Percentiles rank a stretch among this genome's conserved stretches.
Conservation (phyloP, 1,140 invertebrate species). For the Venturia canescens region DNA sequence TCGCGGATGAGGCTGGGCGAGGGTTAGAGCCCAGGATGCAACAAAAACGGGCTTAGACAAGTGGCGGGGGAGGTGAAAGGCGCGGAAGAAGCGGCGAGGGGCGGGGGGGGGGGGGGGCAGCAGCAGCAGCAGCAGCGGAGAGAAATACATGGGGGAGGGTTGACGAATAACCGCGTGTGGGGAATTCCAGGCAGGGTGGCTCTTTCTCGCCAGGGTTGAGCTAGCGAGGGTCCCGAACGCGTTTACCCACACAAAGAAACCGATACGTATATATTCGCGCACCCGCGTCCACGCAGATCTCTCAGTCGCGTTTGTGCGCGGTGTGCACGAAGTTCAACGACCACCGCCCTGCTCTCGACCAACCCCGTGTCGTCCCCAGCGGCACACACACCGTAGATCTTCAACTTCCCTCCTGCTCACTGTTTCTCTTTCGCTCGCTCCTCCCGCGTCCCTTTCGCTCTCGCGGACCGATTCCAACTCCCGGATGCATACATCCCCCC, state of each 20-base stretch:
- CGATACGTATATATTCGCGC: slow-evolving; percentile 57
- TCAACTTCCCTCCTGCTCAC: not conserved
- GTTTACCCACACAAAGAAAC: not conserved
- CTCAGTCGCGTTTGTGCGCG: slow-evolving; percentile 34
- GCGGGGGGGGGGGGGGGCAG: not conserved
- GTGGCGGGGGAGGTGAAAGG: not conserved
- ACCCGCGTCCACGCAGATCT: slow-evolving; percentile 69
- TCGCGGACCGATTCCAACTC: not conserved
- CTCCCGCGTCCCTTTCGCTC: not conserved
- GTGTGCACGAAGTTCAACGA: slow-evolving; percentile 69
- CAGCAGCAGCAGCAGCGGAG: not conserved
- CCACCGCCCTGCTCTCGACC: slow-evolving; percentile 75
- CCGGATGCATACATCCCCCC: slow-evolving; percentile 34
- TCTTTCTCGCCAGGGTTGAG: slow-evolving; percentile 26
- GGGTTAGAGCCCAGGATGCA: slow-evolving; percentile 36
- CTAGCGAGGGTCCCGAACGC: slow-evolving; percentile 18
- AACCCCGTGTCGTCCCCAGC: slow-evolving; percentile 60
- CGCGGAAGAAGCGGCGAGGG: not conserved
- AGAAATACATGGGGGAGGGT: not conserved
- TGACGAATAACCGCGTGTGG: slow-evolving; percentile 28
- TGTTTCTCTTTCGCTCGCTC: too few species aligned
- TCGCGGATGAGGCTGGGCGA: slow-evolving; percentile 17
- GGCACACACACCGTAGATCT: slow-evolving; percentile 22
- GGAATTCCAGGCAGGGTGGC: slow-evolving; percentile 41
- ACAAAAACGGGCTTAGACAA: slow-evolving; percentile 42